Conservation (phyloP, 2,797 vertebrate genomes). For the Cyprinella venusta region DNA sequence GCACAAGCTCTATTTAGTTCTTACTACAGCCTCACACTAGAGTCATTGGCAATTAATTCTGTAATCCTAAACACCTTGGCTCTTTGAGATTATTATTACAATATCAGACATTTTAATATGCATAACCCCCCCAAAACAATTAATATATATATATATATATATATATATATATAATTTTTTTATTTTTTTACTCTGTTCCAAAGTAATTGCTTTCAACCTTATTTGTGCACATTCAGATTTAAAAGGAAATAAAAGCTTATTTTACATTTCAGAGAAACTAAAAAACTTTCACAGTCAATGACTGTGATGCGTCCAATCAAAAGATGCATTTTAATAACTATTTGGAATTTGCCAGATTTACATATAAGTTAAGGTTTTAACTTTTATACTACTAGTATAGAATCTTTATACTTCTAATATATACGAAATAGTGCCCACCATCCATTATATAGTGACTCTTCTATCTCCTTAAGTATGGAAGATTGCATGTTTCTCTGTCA, state of each 20-base stretch:
- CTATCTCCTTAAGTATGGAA: too few relatives aligned
- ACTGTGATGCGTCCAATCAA: background rate
- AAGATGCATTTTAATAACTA: background rate
- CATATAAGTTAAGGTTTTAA: background rate
- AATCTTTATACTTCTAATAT: too few relatives aligned
- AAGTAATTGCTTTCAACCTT: background rate
- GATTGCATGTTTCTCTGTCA: too few relatives aligned
- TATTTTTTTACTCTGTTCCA: background rate
- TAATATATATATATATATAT: too few relatives aligned
- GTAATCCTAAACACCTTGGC: constrained; percentile 49
- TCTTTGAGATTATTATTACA: constrained; percentile 47
- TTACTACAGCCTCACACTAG: constrained; percentile 31
- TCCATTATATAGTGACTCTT: too few relatives aligned
- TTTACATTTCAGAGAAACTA: background rate
- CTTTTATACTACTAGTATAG: background rate
- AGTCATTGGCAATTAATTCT: constrained; percentile 56
- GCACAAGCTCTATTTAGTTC: constrained; percentile 52
- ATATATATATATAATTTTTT: too few relatives aligned
- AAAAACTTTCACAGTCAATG: background rate
- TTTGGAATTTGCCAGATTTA: background rate
- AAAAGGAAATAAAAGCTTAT: background rate
- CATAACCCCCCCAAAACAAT: background rate
- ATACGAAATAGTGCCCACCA: too few relatives aligned
- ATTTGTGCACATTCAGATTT: constrained; percentile 20
- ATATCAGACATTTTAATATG: constrained; percentile 7